Evolutionary conservation across 2,888 invertebrate genomes (phyloP), one percentile per base, ranked within the genome.

Genomic region (Pimpla rufipes): DNA sequence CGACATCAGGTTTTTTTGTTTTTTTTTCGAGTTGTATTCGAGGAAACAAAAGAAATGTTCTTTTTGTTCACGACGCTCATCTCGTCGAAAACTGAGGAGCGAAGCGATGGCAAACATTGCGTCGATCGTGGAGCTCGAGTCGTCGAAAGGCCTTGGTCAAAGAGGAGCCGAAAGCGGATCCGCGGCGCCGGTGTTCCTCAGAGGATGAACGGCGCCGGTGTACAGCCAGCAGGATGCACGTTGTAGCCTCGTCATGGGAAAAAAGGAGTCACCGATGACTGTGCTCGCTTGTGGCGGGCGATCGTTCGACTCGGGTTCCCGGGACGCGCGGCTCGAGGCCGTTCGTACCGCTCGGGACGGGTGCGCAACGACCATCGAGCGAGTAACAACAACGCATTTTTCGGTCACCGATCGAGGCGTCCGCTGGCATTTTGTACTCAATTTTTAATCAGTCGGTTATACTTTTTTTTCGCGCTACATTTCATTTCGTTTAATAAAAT

Each of bases 241-340:
- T 50, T 82, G 85, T 59, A 83, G 89, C 89, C 68, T 84, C 85
- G 87, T 89, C 88, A 88, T 83, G 77, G 66, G 79, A n/a, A 81
- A 76, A 79, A 71, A 84, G 68, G 77, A 79, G 76, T 83, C 79
- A 50, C 79, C 79, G 85, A 88, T 90, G 89, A 89, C 88, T 87
- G 57, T 68, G 87, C 89, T 77, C 64, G n/a, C n/a, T n/a, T 89
- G 85, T 79, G 84, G 64, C 40, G 81, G 86, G 62, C 62, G 59
- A 71, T 78, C 50, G 40, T 59, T 74, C 74, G 67, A 68, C 16
- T 67, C 40, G n/a, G 74, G 6, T 67, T 23, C 64, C 18, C n/a
- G 11, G 16, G 45, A 13, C 11, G 5, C 21, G 18, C 35, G 37
- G 50, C 71, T 59, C 73, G 55, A 21, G 55, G 47, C 42, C 68